Base-by-base conservation (phyloP, 2,888 invertebrate species). In the Meta bourneti region DNA sequence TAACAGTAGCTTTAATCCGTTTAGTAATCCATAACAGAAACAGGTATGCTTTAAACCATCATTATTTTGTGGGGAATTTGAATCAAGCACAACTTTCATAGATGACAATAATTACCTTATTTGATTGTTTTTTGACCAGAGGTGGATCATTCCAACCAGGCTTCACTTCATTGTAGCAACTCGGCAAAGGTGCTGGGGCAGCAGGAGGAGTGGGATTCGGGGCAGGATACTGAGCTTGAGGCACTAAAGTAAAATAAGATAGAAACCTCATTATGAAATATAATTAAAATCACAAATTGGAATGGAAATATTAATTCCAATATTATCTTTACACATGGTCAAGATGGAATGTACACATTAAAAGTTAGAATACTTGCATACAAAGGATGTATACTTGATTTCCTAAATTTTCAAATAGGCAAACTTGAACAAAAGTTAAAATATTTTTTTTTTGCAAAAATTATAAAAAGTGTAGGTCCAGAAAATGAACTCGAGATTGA, bases 131-230 rank as follows among this genome's bases (percentile, higher is more conserved):
- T 51, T 80, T 93, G 6, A 95, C 93, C 83, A 94, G 85, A n/a
- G 95, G 95, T 7, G 95, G 95, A 93, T 95, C 95, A 93, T 95
- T 95, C 95, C 95, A 95, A 91, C 93, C 93, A 6, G 93, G 93
- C 75, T 93, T 91, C 7, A 89, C 54, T 78, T 91, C 91, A n/a
- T 70, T 75, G 49, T 93, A 93, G 72, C 81, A 81, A 75, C 80
- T 84, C 0, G 85, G 89, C 16, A 86, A 51, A 19, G 89, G 79
- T 8, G 70, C 69, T 8, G 61, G 52, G 13, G 85, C 70, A n/a
- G 34, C 74, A 61, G 90, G 49, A 8, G 90, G 48, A 19, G 81
- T 70, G 7, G 69, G 81, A 34, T 69, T 52, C 7, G 78, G 61
- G 6, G 51, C 7, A n/a, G 61, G 75, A 20, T 51, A 71, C 49